These are phyloP conservation scores for Dicrurus megarhynchus DNA, from an alignment of 2,113 vertebrate species.

Conservation along the genomic window DNA sequence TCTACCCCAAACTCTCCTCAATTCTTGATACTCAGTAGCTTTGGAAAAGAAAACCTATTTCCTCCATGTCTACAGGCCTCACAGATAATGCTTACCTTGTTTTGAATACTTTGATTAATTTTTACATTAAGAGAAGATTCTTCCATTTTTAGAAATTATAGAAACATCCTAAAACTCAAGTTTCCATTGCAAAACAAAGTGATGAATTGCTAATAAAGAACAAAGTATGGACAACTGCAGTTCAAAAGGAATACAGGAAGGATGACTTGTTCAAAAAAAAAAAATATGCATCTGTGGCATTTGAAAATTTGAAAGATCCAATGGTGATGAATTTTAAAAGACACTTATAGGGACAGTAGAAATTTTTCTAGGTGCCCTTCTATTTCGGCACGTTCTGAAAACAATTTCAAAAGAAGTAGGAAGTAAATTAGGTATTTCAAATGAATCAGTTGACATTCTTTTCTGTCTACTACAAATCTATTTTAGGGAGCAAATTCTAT, in stretches of 20 bases:
- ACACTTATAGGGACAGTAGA: not conserved
- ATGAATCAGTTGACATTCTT: not conserved
- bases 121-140: not conserved
- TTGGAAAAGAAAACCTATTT: not conserved
- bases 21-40: not conserved
- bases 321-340: not conserved
- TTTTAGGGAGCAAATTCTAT: not conserved
- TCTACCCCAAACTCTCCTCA: not conserved
- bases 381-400: not conserved
- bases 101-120: not conserved
- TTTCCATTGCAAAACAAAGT: not conserved
- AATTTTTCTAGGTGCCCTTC: not conserved
- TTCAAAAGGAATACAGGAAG: not conserved
- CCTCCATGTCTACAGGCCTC: not conserved
- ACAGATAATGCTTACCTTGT: not conserved
- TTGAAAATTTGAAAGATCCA: not conserved
- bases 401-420: not conserved
- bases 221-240: fast-evolving
- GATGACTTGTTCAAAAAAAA: not conserved
- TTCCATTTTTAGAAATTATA: not conserved
- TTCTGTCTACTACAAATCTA: not conserved
- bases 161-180: not conserved
- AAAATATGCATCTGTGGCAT: not conserved
- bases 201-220: not conserved
- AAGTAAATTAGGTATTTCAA: not conserved